Base-by-base conservation (phyloP, 2,113 vertebrate genomes). In the Cervus canadensis region DNA sequence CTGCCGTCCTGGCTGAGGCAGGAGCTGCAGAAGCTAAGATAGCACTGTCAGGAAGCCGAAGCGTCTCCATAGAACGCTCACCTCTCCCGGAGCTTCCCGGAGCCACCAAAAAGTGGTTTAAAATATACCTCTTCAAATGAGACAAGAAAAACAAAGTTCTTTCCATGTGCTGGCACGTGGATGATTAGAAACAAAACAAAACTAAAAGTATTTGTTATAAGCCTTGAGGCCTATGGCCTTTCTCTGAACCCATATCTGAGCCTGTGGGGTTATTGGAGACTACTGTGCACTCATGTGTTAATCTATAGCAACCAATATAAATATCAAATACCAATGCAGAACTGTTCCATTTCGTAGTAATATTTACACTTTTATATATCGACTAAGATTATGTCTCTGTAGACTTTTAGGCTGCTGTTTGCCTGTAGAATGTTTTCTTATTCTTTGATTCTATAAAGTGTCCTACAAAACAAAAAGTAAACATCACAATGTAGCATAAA, bases 21-120 rank as follows among this genome's bases (percentile, higher is more conserved):
- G 97, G 99, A 99, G 97, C 99, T 99, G 16, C 99, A 99, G 99
- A 99, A 99, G 99, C 99, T 99, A 98, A 99, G 99, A 98, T 99
- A 99, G 99, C 99, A 97, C 48, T 91, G 94, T 94, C 95, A 97
- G 97, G 40, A 97, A 94, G 40, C 79, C 43, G 54, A 94, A 56
- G 87, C 95, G 50, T 43, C 83, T 85, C 95, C 89, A 56, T 40
- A 43, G 21, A 74, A 94, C 50, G 91, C 21, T 79, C 23, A 12
- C 88, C 91, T 43, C 86, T 91, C 83, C 93, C 97, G 91, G 97
- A 97, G 96, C 94, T 97, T 97, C 78, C 97, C 89, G 84, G 94
- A 98, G 96, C 97, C 97, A 89, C 97, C 96, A 95, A 98, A 98
- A 98, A 78, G 96, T 97, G 74, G 89, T 98, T 98, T 95, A 97